A percentile compares a stretch with the other conserved stretches of the same genome.
phyloP scores from a whole-genome alignment of 2,113 vertebrate species.

The Anoplopoma fimbria region DNA sequence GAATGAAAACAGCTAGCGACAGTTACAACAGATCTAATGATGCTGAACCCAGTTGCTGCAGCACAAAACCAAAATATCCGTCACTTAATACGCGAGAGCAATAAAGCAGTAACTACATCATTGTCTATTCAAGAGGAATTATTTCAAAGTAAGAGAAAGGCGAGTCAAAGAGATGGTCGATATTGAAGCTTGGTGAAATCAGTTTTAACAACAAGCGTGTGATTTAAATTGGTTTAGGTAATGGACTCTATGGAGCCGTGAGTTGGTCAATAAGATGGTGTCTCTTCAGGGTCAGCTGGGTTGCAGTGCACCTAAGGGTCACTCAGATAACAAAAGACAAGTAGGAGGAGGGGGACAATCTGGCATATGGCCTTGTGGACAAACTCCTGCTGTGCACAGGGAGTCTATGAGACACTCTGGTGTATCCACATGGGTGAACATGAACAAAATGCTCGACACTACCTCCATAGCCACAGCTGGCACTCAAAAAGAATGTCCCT shows the following conservation, averaged over 20 bases:
- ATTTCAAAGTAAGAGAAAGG: slow-evolving; percentile 34
- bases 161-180: slow-evolving; percentile 53
- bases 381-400: slow-evolving; percentile 67
- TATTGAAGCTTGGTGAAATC: slow-evolving; percentile 46
- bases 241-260: slow-evolving; percentile 75
- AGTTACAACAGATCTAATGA: slow-evolving; percentile 29
- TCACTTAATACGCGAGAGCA: slow-evolving; percentile 18
- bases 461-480: slow-evolving; percentile 68
- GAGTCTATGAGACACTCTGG: slow-evolving; percentile 57
- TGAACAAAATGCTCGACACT: slow-evolving; percentile 68
- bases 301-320: slow-evolving; percentile 65
- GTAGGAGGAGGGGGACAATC: slow-evolving; percentile 59
- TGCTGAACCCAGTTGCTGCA: slow-evolving; percentile 22
- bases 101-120: slow-evolving; percentile 27
- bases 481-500: slow-evolving; percentile 11
- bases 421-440: slow-evolving; percentile 74
- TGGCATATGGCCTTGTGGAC: slow-evolving; percentile 79
- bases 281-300: slow-evolving; percentile 71
- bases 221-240: slow-evolving; percentile 77
- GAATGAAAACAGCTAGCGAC: slow-evolving; percentile 36
- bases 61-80: slow-evolving; percentile 21
- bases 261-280: slow-evolving; percentile 72
- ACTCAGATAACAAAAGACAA: slow-evolving; percentile 74
- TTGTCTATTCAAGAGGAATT: slow-evolving; percentile 40
- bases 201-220: slow-evolving; percentile 49